Evolutionary conservation across 2,888 invertebrate genomes (phyloP).

Genomic region (Cepaea hortensis): DNA sequence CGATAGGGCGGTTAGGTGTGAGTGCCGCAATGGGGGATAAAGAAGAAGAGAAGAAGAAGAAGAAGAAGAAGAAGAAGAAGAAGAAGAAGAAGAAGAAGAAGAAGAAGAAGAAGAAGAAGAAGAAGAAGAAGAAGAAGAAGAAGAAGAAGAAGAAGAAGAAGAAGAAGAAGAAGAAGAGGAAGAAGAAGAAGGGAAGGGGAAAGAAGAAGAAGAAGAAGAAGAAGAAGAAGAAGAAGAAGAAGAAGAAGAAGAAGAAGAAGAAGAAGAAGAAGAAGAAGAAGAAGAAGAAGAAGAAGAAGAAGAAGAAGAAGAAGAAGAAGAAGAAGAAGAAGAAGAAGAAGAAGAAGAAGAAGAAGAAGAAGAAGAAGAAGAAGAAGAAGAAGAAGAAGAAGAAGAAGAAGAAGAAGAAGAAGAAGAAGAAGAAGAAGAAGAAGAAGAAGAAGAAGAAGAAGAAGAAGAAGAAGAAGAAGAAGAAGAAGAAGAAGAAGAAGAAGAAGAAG

Average conservation of each 20-base stretch:
- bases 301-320: not conserved
- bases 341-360: not conserved
- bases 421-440: not conserved
- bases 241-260: too few species aligned
- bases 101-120: not conserved
- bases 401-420: not conserved
- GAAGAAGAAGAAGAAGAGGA: not conserved
- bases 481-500: constrained; percentile 10
- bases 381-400: not conserved
- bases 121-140: constrained; percentile 1
- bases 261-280: not conserved
- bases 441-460: not conserved
- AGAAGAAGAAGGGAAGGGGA: too few species aligned
- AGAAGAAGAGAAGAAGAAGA: not conserved
- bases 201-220: too few species aligned
- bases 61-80: not conserved
- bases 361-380: constrained; percentile 15
- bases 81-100: not conserved
- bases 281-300: not conserved
- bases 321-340: not conserved
- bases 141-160: not conserved
- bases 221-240: too few species aligned
- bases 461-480: not conserved
- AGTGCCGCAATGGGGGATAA: not conserved
- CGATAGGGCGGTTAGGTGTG: too few species aligned